Percentiles rank a stretch among this genome's conserved stretches.
phyloP scores from a whole-genome alignment of 2,888 invertebrate genomes.

The Dinocampus coccinellae region DNA sequence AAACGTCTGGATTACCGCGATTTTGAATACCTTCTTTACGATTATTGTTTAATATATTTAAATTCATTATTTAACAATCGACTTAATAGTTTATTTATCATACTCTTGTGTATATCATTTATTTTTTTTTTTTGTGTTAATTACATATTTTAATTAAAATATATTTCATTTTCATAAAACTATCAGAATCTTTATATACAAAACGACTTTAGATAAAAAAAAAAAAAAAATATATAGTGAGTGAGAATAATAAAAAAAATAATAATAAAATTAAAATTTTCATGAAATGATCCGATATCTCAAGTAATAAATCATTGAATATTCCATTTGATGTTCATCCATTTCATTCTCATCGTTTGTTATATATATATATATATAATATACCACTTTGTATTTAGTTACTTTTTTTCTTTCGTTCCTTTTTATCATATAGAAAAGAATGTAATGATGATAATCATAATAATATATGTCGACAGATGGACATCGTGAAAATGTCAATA shows the following conservation, averaged over 20 bases:
- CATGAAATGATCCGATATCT: neutral
- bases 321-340: neutral
- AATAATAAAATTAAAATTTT: neutral
- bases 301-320: conserved; percentile 8
- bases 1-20: neutral
- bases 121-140: neutral
- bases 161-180: neutral
- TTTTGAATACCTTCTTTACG: neutral
- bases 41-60: neutral
- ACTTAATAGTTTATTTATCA: neutral
- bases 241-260: neutral
- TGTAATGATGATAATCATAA: conserved; percentile 9
- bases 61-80: too few relatives aligned
- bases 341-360: neutral
- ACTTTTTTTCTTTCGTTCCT: neutral
- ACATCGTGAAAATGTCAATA: conserved; percentile 15
- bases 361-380: too few relatives aligned
- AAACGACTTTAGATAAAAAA: too few relatives aligned
- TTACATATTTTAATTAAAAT: neutral
- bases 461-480: conserved; percentile 21
- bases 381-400: neutral
- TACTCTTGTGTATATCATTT: too few relatives aligned
- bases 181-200: neutral
- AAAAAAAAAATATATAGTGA: too few relatives aligned
- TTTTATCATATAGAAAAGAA: neutral